These are phyloP conservation scores for Apaloderma vittatum DNA, from an alignment of 2,113 vertebrate species.

Conservation along the genomic window DNA sequence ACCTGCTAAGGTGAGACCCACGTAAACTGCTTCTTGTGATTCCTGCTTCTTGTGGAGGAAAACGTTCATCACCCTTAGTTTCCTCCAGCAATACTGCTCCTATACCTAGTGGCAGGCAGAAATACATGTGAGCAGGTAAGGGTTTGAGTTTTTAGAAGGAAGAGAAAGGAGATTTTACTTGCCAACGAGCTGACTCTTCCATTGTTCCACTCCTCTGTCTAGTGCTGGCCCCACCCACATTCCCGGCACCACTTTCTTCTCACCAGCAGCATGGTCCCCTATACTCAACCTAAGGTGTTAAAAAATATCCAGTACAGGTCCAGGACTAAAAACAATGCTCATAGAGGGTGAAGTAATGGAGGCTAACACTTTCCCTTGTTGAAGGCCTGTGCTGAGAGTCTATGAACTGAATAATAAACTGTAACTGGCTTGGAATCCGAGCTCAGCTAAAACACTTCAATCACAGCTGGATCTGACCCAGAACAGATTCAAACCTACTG, in stretches of 20 bases:
- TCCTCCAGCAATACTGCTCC: neutral
- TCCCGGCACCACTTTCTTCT: neutral
- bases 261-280: neutral
- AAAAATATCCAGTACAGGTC: neutral
- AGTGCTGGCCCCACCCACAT: neutral
- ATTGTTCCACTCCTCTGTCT: neutral
- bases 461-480: slow-evolving; percentile 56
- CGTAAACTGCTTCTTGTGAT: neutral
- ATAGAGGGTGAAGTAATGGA: neutral
- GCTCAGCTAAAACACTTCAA: slow-evolving; percentile 26
- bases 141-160: neutral
- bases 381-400: neutral
- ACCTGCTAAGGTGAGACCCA: neutral
- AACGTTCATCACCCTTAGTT: neutral
- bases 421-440: slow-evolving; percentile 10
- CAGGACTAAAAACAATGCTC: neutral
- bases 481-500: slow-evolving; percentile 46
- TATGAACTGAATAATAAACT: slow-evolving; percentile 10
- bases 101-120: neutral
- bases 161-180: neutral
- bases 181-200: neutral
- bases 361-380: neutral
- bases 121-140: neutral
- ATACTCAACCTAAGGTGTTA: neutral
- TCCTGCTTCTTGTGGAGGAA: neutral